Evolutionary conservation across 2,888 invertebrate species (phyloP).

Genomic region (Mythimna ferrago): DNA sequence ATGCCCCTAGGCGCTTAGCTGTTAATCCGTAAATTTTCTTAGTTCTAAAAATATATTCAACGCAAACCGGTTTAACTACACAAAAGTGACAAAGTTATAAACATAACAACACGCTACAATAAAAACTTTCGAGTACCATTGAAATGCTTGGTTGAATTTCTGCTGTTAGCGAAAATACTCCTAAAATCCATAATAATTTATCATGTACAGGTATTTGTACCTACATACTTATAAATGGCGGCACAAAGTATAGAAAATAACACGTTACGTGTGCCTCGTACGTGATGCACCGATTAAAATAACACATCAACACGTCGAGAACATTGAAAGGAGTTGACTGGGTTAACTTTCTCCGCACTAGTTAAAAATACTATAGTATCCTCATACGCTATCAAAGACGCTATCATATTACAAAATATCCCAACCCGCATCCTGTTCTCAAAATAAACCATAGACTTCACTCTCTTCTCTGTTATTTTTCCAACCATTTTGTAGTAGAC

Average conservation of each 20-base stretch:
- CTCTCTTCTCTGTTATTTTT: conserved; percentile 27
- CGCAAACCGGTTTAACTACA: conserved; percentile 43
- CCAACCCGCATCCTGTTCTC: conserved; percentile 77
- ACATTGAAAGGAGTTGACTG: conserved; percentile 49
- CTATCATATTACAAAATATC: conserved; percentile 67
- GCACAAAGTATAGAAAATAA: conserved; percentile 54
- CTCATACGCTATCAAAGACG: conserved; percentile 30
- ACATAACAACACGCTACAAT: conserved; percentile 34
- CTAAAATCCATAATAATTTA: conserved; percentile 14
- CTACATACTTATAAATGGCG: conserved; percentile 32
- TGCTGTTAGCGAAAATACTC: conserved; percentile 18
- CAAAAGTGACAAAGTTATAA: conserved; percentile 39
- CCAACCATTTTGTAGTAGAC: conserved; percentile 21
- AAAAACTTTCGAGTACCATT: conserved; percentile 26
- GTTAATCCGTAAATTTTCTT: conserved; percentile 1
- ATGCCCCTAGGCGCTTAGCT: conserved; percentile 7
- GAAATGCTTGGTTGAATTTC: conserved; percentile 17
- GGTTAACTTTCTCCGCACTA: conserved; percentile 60
- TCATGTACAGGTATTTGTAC: conserved; percentile 10
- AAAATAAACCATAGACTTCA: conserved; percentile 60
- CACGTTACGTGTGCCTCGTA: conserved; percentile 44
- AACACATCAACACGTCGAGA: conserved; percentile 40
- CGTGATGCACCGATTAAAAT: conserved; percentile 54
- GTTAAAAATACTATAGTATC: conserved; percentile 41
- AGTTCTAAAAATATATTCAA: conserved; percentile 8